phyloP scores from a whole-genome alignment of 2,888 invertebrate genomes.

The Brachyopa scutellaris region DNA sequence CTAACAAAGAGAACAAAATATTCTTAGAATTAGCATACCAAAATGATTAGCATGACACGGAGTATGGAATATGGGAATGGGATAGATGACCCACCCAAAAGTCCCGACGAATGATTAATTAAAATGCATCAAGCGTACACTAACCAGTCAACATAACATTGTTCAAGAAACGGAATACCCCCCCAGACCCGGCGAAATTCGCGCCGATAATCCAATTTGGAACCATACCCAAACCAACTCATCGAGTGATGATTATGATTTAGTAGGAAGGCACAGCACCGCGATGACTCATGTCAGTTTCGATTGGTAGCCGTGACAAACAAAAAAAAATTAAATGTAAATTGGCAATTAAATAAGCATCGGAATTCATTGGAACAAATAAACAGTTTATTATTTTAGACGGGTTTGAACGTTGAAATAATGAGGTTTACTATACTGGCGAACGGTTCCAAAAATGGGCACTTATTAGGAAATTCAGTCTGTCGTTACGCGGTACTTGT shows the following conservation, averaged over 20 bases:
- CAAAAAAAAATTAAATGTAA: slow-evolving; percentile 27
- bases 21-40: slow-evolving; percentile 49
- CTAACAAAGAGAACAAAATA: slow-evolving; percentile 12
- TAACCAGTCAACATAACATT: slow-evolving; percentile 19
- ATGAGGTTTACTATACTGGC: too few species aligned
- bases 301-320: slow-evolving; percentile 18
- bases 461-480: slow-evolving; percentile 28
- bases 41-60: slow-evolving; percentile 56
- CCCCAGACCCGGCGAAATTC: slow-evolving; percentile 18
- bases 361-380: slow-evolving; percentile 25
- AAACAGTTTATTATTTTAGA: too few species aligned
- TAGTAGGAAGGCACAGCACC: slow-evolving; percentile 10
- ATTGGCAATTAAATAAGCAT: slow-evolving; percentile 42
- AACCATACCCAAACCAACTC: slow-evolving; percentile 11
- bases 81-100: slow-evolving; percentile 52
- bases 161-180: background rate
- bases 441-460: slow-evolving; percentile 45
- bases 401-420: too few species aligned
- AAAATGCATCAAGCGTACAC: slow-evolving; percentile 56
- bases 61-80: slow-evolving; percentile 1
- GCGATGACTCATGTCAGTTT: slow-evolving; percentile 38
- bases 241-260: slow-evolving; percentile 35
- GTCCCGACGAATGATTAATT: slow-evolving; percentile 47
- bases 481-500: too few species aligned
- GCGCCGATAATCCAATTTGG: slow-evolving; percentile 28